Evolutionary conservation across 2,113 vertebrate genomes (phyloP).

Genomic region (Neopipo cinnamomea): DNA sequence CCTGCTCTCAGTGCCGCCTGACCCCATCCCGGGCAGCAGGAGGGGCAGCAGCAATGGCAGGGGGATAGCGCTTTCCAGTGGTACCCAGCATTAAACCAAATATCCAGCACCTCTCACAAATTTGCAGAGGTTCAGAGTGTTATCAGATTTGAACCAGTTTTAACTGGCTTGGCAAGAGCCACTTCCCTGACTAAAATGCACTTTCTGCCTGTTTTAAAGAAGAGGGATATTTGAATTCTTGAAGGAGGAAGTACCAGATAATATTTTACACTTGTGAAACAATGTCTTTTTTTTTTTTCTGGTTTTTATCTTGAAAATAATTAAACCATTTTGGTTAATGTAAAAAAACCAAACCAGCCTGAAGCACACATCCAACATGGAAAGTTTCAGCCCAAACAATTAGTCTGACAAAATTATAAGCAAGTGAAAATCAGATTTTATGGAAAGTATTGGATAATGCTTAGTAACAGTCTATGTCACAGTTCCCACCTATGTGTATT

Average conservation of each 20-base stretch:
- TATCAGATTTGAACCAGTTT: not conserved
- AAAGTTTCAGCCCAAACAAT: slow-evolving; percentile 11
- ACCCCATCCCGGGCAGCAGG: not conserved
- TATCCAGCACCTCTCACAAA: not conserved
- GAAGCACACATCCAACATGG: not conserved
- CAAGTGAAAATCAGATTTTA: not conserved
- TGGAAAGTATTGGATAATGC: not conserved
- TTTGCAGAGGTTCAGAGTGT: not conserved
- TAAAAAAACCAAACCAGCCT: not conserved
- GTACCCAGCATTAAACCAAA: not conserved
- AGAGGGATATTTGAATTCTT: not conserved
- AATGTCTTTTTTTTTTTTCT: not conserved
- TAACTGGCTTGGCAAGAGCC: not conserved
- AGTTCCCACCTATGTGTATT: not conserved
- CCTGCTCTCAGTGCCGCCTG: not conserved
- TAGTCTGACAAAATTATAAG: not conserved
- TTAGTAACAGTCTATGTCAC: not conserved
- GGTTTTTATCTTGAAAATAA: not conserved
- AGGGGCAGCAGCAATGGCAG: not conserved
- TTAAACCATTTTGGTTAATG: not conserved
- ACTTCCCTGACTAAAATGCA: not conserved
- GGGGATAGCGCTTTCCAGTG: not conserved
- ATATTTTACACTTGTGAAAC: not conserved
- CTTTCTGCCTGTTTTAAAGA: not conserved
- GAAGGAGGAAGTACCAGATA: not conserved